Evolutionary conservation across 2,888 invertebrate species (phyloP), one percentile per base, ranked within the genome.

Genomic region (Campoplex capitator): DNA sequence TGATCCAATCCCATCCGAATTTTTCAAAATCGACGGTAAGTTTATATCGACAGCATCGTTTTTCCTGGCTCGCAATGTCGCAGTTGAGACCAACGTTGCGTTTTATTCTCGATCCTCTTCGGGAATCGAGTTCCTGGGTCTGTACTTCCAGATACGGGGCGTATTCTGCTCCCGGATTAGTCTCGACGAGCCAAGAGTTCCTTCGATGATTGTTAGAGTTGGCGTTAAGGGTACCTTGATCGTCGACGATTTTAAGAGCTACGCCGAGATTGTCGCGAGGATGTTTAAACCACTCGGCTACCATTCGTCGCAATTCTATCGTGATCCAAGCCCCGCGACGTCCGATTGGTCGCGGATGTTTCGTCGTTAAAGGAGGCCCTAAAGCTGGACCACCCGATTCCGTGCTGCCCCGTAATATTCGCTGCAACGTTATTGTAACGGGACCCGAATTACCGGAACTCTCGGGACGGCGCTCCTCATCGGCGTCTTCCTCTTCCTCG

Each of bases 1-100:
- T 98, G 92, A 99, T 98, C 97, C 99, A 99, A 93, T 99, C 98
- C 98, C 99, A 99, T 42, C 99, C 99, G 93, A 99, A 98, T 92
- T 97, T 97, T 90, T 98, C 97, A 94, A 99, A 99, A 95, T 99
- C 98, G 23, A 99, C 98, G 18, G 97, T 97, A 67, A 99, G 95
- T 0, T 99, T 98, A 95, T 98, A 99, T 6, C 99, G 97, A 93
- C 99, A 99, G 95, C 99, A 99, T 70, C 98, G 96, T 45, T 97
- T 96, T 92, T 98, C 98, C 90, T 97, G 96, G 13, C 96, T 96
- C 90, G 96, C 96, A 91, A 98, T 98, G 83, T 97, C 97, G 95
- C 99, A 99, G 93, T 97, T 97, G 92, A 98, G 96, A 38, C 97
- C 97, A 79, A 97, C 96, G 92, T 97, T 97, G 38, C 98, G 96